Base-by-base conservation (phyloP, 2,888 invertebrate species). In the Lepidocyrtinus sp. region DNA sequence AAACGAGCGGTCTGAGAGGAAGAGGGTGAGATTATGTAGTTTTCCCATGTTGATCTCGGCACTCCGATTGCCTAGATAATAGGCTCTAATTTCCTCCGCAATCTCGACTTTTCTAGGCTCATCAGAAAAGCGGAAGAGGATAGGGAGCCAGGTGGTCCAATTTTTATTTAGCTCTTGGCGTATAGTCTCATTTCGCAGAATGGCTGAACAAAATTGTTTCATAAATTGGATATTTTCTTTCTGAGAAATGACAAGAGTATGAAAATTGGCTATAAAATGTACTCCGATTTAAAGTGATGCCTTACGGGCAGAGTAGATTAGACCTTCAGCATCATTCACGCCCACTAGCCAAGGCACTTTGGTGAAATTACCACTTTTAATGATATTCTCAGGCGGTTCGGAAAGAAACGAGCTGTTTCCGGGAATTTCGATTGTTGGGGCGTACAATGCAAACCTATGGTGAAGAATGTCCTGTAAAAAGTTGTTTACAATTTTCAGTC, bases 281-380 rank as follows among this genome's bases (percentile, higher is more conserved):
- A 2, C 67, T 9, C n/a, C n/a, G n/a, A n/a, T n/a, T n/a, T n/a
- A n/a, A n/a, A n/a, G n/a, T n/a, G n/a, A n/a, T 0, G 15, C 15
- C 75, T 50, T 81, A 82, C 83, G 78, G 26, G 80, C 78, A 46
- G 82, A 78, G 36, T 83, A 85, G 1, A 85, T 78, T 2, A 85
- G 70, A 1, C 85, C 85, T 65, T 85, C 83, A 21, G 83, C 83
- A 0, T 78, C 78, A 64, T 85, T 85, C 3, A 67, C 84, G 0
- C 85, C 85, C 25, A 75, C 68, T 9, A 83, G 45, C 82, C 82
- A 83, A 9, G 83, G 83, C 1, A 81, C 77, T 9, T 62, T 69
- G 1, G 65, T 9, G 15, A 83, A 50, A 15, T 83, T 73, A 36
- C 83, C 83, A 62, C 71, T 27, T 68, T 62, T 71, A n/a, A 81